These are phyloP conservation scores for Artemisiospiza belli DNA, from an alignment of 2,113 vertebrate species.

Conservation along the genomic window DNA sequence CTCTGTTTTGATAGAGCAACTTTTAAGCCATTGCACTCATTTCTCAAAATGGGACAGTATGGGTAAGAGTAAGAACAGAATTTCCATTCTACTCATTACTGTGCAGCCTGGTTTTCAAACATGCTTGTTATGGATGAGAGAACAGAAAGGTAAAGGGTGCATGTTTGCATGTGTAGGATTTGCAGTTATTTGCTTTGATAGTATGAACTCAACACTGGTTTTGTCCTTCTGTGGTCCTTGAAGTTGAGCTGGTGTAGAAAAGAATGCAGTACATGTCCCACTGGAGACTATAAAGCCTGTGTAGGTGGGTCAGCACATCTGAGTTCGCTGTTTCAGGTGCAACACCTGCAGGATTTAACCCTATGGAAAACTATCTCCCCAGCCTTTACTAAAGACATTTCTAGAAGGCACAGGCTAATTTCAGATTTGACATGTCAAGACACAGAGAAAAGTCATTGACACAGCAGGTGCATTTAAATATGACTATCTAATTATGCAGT, in stretches of 20 bases:
- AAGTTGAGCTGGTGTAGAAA: background rate
- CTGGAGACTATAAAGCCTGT: background rate
- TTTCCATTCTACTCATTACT: background rate
- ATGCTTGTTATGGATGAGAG: background rate
- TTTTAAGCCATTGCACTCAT: conserved; percentile 81
- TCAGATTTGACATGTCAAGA: conserved; percentile 40
- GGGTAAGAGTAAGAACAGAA: conserved; percentile 11
- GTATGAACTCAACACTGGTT: background rate
- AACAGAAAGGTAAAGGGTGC: background rate
- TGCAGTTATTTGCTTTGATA: background rate
- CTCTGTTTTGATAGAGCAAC: conserved; percentile 77
- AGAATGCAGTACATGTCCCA: background rate
- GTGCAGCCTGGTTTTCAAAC: background rate
- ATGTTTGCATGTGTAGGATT: background rate
- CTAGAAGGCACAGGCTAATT: conserved; percentile 38
- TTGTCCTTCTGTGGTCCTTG: background rate
- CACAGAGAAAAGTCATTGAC: conserved; percentile 23
- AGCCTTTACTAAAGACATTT: background rate
- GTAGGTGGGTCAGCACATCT: background rate
- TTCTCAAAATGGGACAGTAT: conserved; percentile 78
- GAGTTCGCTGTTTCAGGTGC: background rate
- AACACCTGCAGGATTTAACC: background rate
- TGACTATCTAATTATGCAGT: conserved; percentile 55
- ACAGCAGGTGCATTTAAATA: conserved; percentile 63
- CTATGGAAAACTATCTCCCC: background rate